Conservation (phyloP, 2,797 vertebrate genomes). For the Schizothorax lantsangensis region DNA sequence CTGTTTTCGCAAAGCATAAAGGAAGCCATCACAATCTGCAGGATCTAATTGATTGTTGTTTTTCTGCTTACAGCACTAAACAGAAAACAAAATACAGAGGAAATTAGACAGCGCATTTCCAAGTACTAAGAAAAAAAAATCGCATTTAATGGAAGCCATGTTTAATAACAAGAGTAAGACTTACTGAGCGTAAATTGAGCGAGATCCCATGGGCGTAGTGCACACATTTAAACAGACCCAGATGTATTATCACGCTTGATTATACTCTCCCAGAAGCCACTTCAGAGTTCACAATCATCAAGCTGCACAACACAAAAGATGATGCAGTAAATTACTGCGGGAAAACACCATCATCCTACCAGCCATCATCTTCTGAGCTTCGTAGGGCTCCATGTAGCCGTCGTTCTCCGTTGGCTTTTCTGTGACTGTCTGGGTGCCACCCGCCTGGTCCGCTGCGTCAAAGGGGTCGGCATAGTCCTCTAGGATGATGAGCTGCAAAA, state of each 20-base stretch:
- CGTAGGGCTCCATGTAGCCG: slow-evolving; percentile 98
- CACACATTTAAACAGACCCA: slow-evolving; percentile 18
- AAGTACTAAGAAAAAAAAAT: background rate
- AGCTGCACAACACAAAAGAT: background rate
- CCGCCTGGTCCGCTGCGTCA: slow-evolving; percentile 87
- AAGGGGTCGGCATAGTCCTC: slow-evolving; percentile 98
- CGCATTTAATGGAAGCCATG: background rate
- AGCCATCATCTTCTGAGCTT: slow-evolving; percentile 98
- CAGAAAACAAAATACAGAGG: background rate
- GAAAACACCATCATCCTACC: slow-evolving; percentile 73
- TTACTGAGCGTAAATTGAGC: slow-evolving; percentile 12
- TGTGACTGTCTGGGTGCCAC: slow-evolving; percentile 75
- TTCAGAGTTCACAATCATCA: background rate
- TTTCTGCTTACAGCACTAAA: slow-evolving; percentile 6
- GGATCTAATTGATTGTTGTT: slow-evolving; percentile 6
- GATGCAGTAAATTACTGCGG: background rate
- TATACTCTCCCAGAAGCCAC: background rate
- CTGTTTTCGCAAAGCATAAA: slow-evolving; percentile 16
- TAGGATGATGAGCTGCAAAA: slow-evolving; percentile 86
- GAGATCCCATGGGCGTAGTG: slow-evolving; percentile 4
- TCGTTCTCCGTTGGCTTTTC: slow-evolving; percentile 93
- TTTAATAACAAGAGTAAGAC: slow-evolving; percentile 11
- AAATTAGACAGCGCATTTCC: slow-evolving; percentile 14
- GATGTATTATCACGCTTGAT: slow-evolving; percentile 9
- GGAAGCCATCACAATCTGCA: slow-evolving; percentile 4